Percentiles rank a stretch among this genome's conserved stretches.
phyloP scores from a whole-genome alignment of 2,888 invertebrate genomes.

The Pteria penguin region DNA sequence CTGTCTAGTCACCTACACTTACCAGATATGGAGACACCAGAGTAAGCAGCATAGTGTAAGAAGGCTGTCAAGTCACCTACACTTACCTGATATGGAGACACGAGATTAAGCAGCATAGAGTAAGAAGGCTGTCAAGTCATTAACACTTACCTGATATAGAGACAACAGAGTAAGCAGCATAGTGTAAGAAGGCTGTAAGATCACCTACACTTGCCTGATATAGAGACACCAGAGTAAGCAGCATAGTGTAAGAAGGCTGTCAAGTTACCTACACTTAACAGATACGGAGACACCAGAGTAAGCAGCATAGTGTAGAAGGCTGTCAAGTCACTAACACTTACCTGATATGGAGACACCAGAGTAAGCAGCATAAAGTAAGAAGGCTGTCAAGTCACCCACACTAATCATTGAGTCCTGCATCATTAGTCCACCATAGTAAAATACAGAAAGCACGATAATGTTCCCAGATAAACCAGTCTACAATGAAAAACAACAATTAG shows the following conservation, averaged over 20 bases:
- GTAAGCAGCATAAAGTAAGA: slow-evolving; percentile 95
- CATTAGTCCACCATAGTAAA: slow-evolving; percentile 95
- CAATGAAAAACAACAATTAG: too few relatives aligned
- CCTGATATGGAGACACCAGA: slow-evolving; percentile 94
- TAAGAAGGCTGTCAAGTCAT: too few relatives aligned
- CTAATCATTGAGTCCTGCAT: slow-evolving; percentile 86
- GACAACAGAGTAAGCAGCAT: slow-evolving; percentile 95
- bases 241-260: slow-evolving; percentile 97
- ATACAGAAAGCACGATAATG: slow-evolving; percentile 91
- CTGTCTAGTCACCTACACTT: too few relatives aligned
- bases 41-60: slow-evolving; percentile 95
- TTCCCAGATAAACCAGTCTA: slow-evolving; percentile 88
- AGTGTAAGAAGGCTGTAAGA: slow-evolving; percentile 94
- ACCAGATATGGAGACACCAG: slow-evolving; percentile 93
- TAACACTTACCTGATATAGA: slow-evolving; percentile 90
- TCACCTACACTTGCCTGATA: slow-evolving; percentile 91
- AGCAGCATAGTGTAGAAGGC: too few relatives aligned
- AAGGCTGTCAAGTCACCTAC: slow-evolving; percentile 96
- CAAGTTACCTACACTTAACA: slow-evolving; percentile 88
- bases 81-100: too few relatives aligned
- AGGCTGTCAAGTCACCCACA: slow-evolving; percentile 94
- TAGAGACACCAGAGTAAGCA: slow-evolving; percentile 93
- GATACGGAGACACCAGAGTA: slow-evolving; percentile 90
- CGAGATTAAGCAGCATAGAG: too few relatives aligned
- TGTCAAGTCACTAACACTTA: too few relatives aligned